A percentile compares a stretch with the other conserved stretches of the same genome.
Conservation (phyloP, 2,113 vertebrate genomes). For the Rhabdomys dilectus region DNA sequence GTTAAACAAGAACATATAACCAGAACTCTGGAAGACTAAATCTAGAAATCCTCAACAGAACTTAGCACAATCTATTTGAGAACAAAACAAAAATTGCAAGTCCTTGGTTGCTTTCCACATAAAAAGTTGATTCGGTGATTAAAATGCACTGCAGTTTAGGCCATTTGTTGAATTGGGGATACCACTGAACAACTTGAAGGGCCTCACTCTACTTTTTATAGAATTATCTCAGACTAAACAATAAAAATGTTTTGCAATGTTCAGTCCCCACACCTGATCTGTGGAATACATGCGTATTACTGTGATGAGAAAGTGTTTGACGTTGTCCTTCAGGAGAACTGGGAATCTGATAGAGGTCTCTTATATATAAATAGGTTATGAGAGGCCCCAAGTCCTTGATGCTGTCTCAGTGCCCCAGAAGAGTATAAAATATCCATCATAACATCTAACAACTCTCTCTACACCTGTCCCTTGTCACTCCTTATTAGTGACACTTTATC, state of each 20-base stretch:
- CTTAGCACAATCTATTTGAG: background rate
- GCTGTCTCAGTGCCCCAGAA: background rate
- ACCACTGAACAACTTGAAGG: background rate
- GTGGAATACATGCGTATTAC: background rate
- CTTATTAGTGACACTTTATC: background rate
- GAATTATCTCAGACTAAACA: background rate
- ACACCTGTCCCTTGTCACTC: background rate
- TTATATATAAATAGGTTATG: background rate
- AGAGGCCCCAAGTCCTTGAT: background rate
- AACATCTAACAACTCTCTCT: background rate
- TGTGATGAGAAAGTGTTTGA: no score
- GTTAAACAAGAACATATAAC: no score
- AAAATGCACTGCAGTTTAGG: background rate
- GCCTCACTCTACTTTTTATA: no score
- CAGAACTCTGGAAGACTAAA: background rate
- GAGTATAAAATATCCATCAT: background rate
- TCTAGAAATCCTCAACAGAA: background rate
- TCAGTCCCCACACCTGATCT: background rate
- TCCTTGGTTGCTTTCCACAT: background rate
- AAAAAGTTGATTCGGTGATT: background rate
- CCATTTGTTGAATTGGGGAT: background rate
- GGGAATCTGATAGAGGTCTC: no score
- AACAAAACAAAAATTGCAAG: background rate
- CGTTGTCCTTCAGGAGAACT: no score
- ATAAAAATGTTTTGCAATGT: background rate